A percentile compares a stretch with the other conserved stretches of the same genome.
These are phyloP conservation scores for Orientallactaga bullata DNA, from an alignment of 2,113 vertebrate genomes.

Conservation along the genomic window DNA sequence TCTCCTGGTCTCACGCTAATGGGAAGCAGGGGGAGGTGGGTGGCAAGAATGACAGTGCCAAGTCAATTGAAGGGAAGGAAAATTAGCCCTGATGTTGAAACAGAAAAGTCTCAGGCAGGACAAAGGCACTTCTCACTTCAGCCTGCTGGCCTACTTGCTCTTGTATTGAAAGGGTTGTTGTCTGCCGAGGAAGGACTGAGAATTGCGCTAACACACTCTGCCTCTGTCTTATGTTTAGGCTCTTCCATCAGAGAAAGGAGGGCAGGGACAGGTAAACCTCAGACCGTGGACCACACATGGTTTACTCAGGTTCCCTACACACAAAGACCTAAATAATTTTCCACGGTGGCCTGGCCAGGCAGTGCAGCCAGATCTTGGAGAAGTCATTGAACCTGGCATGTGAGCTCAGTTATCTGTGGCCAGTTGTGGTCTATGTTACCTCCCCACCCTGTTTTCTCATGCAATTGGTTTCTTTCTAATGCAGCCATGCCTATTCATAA, in stretches of 20 bases:
- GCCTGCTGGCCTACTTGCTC: conserved; percentile 63
- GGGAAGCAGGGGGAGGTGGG: background rate
- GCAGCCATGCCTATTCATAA: background rate
- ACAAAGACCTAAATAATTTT: conserved; percentile 59
- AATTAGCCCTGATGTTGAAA: conserved; percentile 36
- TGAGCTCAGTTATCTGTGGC: background rate
- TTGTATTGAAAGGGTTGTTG: conserved; percentile 25
- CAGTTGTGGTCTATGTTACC: background rate
- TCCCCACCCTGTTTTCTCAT: background rate
- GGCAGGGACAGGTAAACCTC: conserved; percentile 34
- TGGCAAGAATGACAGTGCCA: background rate
- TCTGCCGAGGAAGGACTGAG: conserved; percentile 44
- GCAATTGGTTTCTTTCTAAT: background rate
- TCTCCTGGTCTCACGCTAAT: conserved; percentile 6
- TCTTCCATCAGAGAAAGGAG: conserved; percentile 59
- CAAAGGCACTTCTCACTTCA: conserved; percentile 66
- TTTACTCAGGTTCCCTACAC: conserved; percentile 66
- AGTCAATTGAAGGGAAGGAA: conserved; percentile 42
- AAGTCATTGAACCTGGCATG: background rate
- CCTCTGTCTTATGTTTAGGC: conserved; percentile 67
- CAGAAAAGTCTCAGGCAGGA: conserved; percentile 6
- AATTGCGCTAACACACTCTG: conserved; percentile 47
- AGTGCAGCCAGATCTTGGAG: background rate
- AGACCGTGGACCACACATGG: conserved; percentile 23
- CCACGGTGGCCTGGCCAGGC: background rate